Evolutionary conservation across 2,888 invertebrate genomes (phyloP), one percentile per base, ranked within the genome.

Genomic region (Morpho helenor): DNA sequence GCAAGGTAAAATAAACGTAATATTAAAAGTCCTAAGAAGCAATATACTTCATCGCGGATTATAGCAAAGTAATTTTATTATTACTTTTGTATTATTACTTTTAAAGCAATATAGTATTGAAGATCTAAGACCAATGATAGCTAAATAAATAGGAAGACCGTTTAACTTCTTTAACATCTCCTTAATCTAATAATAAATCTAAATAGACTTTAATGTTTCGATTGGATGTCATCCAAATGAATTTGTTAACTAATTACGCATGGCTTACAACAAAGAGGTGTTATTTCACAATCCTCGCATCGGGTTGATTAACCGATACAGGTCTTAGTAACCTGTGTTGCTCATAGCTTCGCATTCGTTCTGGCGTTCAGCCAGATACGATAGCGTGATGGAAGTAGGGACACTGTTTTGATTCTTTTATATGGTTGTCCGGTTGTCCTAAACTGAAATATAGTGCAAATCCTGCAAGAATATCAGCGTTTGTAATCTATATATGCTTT

Each of bases 301-400:
- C 71, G 84, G 80, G 86, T 87, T 87, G 85, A 88, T 88, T 84
- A 87, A 85, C 86, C 87, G 84, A 82, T 82, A 79, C 69, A 80
- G 76, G 82, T 85, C 84, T 87, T 82, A 84, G 79, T 65, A 64
- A 57, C 63, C 57, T 59, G 80, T 68, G 80, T 86, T 81, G 85
- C 82, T 85, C 81, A 82, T 79, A 81, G 82, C 76, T 76, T 78
- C 77, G 73, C 74, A 80, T 84, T 84, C 76, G 82, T 75, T 73
- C 78, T 88, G 88, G 88, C 87, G 65, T 8, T 2, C 43, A 56
- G 80, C 88, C 88, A 89, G 77, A 57, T 52, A 53, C 56, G 41
- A 56, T 58, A 58, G 56, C 53, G 56, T 47, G 45, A 44, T 63
- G 60, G 60, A 61, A 63, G 60, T 64, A 73, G 54, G n/a, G 48